Evolutionary conservation across 2,797 vertebrate genomes (phyloP).

Genomic region (Muscicapa comitata): DNA sequence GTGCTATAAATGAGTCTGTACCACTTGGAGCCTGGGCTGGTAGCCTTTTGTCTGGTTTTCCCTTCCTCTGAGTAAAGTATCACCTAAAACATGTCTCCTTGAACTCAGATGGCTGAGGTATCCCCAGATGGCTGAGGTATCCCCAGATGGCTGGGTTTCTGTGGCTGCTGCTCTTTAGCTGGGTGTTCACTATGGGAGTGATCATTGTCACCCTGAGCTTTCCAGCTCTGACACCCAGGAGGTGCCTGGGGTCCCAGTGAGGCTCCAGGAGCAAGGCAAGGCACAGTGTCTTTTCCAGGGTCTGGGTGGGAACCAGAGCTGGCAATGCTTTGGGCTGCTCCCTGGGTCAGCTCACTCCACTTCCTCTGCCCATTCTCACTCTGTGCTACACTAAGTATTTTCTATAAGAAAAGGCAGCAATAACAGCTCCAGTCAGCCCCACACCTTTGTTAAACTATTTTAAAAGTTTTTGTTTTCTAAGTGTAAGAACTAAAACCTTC

Average conservation of each 20-base stretch:
- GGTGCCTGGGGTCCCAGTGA: accelerated
- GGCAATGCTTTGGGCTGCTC: not conserved
- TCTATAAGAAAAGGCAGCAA: not conserved
- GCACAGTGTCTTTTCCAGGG: not conserved
- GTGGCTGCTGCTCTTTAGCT: not conserved
- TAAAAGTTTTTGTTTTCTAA: not conserved
- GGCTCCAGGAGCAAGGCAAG: not conserved
- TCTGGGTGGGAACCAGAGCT: not conserved
- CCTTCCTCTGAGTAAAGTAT: not conserved
- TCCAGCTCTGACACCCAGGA: not conserved
- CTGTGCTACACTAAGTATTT: not conserved
- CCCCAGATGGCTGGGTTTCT: not conserved
- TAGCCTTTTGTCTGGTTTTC: not conserved
- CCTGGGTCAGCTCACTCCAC: accelerated
- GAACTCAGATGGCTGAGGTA: not conserved
- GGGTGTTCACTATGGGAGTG: not conserved
- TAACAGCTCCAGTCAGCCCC: not conserved
- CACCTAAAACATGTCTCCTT: not conserved
- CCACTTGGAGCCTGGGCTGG: not conserved
- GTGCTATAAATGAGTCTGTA: not conserved
- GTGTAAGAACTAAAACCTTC: not conserved
- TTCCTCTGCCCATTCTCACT: accelerated
- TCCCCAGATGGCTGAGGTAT: not conserved
- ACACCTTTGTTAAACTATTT: not conserved
- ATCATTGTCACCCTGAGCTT: not conserved